Percentiles rank a stretch among this genome's conserved stretches.
Conservation (phyloP, 2,113 vertebrate genomes). For the Pitta sordida region DNA sequence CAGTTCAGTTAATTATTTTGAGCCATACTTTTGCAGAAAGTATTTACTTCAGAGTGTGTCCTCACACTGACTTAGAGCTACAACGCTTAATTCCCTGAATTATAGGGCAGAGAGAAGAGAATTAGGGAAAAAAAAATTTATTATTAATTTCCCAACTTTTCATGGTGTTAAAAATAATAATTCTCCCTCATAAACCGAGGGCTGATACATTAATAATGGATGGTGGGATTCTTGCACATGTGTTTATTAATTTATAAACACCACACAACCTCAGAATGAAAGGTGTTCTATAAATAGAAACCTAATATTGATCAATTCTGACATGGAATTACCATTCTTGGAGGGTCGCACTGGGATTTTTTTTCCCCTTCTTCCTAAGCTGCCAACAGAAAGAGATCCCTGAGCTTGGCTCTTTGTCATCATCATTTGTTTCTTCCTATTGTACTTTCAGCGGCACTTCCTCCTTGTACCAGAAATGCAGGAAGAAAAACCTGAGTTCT, state of each 20-base stretch:
- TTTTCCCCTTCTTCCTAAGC: neutral
- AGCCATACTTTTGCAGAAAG: neutral
- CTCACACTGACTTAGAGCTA: neutral
- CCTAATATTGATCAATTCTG: constrained; percentile 48
- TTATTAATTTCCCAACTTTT: neutral
- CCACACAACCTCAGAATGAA: neutral
- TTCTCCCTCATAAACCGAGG: neutral
- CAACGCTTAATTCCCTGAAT: neutral
- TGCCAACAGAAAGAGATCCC: constrained; percentile 15
- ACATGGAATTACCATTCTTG: neutral
- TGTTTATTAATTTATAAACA: constrained; percentile 64
- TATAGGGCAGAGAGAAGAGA: neutral
- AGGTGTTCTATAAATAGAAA: constrained; percentile 41
- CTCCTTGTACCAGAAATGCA: neutral
- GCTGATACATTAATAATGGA: constrained; percentile 47
- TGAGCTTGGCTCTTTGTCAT: neutral
- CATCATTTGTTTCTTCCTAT: constrained; percentile 23
- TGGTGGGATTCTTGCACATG: constrained; percentile 21
- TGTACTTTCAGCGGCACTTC: neutral
- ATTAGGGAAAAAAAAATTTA: neutral
- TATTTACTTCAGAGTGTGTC: neutral
- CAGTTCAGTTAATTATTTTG: neutral
- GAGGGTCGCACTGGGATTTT: neutral
- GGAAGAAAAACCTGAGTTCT: neutral
- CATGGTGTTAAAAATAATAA: neutral